These are phyloP conservation scores for Neostethus bicornis DNA, from an alignment of 2,797 vertebrate genomes.

Conservation along the genomic window DNA sequence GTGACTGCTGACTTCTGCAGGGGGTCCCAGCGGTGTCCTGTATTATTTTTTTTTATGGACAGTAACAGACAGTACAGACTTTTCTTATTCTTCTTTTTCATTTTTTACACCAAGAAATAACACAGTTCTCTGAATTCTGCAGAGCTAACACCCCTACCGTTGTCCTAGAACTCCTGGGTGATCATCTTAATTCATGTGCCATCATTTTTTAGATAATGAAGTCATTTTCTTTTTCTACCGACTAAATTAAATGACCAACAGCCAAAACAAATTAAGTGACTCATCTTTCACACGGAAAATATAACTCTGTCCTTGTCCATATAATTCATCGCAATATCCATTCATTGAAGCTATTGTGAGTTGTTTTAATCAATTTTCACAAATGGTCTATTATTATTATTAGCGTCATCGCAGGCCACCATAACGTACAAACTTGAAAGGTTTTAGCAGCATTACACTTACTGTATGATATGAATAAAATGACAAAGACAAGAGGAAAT, in stretches of 20 bases:
- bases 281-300: slow-evolving; percentile 61
- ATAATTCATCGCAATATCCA: slow-evolving; percentile 56
- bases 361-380: slow-evolving; percentile 30
- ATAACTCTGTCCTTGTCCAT: slow-evolving; percentile 45
- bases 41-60: slow-evolving; percentile 65
- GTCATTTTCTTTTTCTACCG: slow-evolving; percentile 45
- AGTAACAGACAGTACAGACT: slow-evolving; percentile 24
- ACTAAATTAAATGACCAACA: slow-evolving; percentile 62
- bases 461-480: slow-evolving; percentile 12
- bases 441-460: slow-evolving; percentile 19
- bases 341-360: slow-evolving; percentile 38
- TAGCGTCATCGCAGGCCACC: slow-evolving; percentile 3
- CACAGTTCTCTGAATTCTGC: slow-evolving; percentile 36
- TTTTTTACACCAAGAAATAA: slow-evolving; percentile 55
- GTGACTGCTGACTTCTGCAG: slow-evolving; percentile 52
- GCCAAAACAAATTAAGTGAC: slow-evolving; percentile 57
- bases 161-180: slow-evolving; percentile 47
- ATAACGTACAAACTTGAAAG: slow-evolving; percentile 10
- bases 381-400: slow-evolving; percentile 34
- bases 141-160: slow-evolving; percentile 31
- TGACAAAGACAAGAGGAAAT: neutral
- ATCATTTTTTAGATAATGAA: slow-evolving; percentile 55
- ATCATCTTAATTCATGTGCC: slow-evolving; percentile 57
- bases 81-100: slow-evolving; percentile 11
- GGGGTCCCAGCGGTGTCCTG: slow-evolving; percentile 48